phyloP scores from a whole-genome alignment of 2,113 vertebrate species.

The Chloropsis hardwickii region DNA sequence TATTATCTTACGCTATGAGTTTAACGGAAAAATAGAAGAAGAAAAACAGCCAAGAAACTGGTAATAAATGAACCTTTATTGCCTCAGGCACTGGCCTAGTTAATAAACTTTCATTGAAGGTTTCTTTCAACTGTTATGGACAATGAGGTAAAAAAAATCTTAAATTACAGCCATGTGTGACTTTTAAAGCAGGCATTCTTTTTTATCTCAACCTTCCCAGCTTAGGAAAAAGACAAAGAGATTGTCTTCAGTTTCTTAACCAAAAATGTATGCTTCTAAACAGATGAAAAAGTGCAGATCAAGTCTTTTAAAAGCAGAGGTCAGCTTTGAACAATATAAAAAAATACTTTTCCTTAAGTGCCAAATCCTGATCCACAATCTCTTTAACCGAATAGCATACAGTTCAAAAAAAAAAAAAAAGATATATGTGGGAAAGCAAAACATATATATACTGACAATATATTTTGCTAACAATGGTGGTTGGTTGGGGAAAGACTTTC shows the following conservation, averaged over 20 bases:
- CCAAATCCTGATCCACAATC: slow-evolving; percentile 21
- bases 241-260: slow-evolving; percentile 81
- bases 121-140: slow-evolving; percentile 87
- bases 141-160: slow-evolving; percentile 81
- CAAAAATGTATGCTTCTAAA: slow-evolving; percentile 80
- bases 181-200: slow-evolving; percentile 82
- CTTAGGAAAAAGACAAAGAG: slow-evolving; percentile 62
- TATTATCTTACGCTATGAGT: slow-evolving; percentile 85
- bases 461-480: slow-evolving; percentile 1
- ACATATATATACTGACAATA: neutral
- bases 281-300: slow-evolving; percentile 76
- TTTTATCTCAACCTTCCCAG: slow-evolving; percentile 80
- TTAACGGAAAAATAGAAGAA: slow-evolving; percentile 85
- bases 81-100: slow-evolving; percentile 83
- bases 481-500: slow-evolving; percentile 21
- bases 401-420: neutral
- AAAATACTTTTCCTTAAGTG: slow-evolving; percentile 57
- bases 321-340: slow-evolving; percentile 71
- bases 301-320: slow-evolving; percentile 70
- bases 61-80: slow-evolving; percentile 87
- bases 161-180: slow-evolving; percentile 89
- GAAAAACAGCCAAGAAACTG: slow-evolving; percentile 84
- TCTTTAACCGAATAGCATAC: neutral
- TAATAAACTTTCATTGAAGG: slow-evolving; percentile 88
- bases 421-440: neutral